Evolutionary conservation across 2,888 invertebrate genomes (phyloP), one percentile per base, ranked within the genome.

Genomic region (Oligia fasciuncula): DNA sequence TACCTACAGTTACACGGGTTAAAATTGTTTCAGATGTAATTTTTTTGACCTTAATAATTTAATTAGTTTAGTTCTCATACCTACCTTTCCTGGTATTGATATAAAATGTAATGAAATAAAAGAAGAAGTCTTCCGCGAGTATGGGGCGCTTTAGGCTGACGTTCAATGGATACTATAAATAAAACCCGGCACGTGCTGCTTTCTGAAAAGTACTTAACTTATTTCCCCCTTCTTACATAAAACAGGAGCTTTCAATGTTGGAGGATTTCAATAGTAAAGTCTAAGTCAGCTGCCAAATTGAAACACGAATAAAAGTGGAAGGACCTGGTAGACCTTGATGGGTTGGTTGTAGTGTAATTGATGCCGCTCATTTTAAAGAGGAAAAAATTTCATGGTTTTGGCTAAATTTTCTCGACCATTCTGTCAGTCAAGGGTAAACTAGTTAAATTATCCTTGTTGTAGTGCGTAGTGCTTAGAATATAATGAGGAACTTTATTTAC

Each of bases 341-440:
- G 11, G 17, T 17, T n/a, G 11, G 0, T n/a, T 40, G 13, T 54
- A 54, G 8, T 35, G 23, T 2, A n/a, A 29, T 19, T 29, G 17
- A 51, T 51, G 43, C 9, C 29, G 9, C 23, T 40, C 14, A 13
- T 51, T 29, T 51, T 29, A 13, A 75, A 23, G 23, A 81, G 80
- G 76, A 75, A 75, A 46, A 40, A 23, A 4, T 23, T 65, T 75
- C 9, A 43, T 43, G 17, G 17, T 29, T 51, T 62, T n/a, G 23
- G 4, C 13, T 60, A 63, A 69, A 72, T 68, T 68, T 77, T 77
- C 81, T 82, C 62, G 68, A 60, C 4, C 5, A 5, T 72, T 81
- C 14, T 69, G 49, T 82, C 2, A 82, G 82, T 82, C 81, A 82
- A 69, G 82, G 54, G 14, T 60, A 9, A 23, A 63, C 19, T 60